Conservation (phyloP, 1,140 invertebrate species). For the Aphis craccivora region DNA sequence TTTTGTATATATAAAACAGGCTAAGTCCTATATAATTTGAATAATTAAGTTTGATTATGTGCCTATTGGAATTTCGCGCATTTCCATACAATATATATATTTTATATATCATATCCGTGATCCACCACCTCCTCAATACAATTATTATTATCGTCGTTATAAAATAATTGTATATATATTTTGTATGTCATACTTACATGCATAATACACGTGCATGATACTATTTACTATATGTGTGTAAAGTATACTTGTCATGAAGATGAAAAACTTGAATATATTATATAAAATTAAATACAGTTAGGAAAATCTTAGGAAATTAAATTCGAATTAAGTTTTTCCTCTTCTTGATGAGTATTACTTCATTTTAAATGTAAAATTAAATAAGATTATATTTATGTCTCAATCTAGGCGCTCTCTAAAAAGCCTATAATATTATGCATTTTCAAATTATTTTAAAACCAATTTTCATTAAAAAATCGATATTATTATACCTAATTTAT, state of each 20-base stretch:
- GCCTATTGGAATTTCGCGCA: constrained; percentile 31
- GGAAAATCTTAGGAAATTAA: constrained; percentile 22
- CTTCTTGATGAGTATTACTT: constrained; percentile 55
- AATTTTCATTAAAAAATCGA: neutral
- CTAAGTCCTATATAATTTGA: neutral
- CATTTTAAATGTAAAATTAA: constrained; percentile 26
- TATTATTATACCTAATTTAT: neutral
- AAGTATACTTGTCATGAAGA: constrained; percentile 53
- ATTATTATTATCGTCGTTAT: constrained; percentile 17
- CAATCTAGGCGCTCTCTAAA: constrained; percentile 44
- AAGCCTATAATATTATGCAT: constrained; percentile 29
- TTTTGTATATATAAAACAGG: constrained; percentile 7
- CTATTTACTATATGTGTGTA: neutral
- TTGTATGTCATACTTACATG: neutral
- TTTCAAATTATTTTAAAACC: neutral
- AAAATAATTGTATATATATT: neutral
- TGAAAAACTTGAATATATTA: constrained; percentile 53
- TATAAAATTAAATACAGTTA: neutral
- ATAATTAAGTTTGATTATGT: constrained; percentile 4
- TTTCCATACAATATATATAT: neutral
- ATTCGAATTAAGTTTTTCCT: constrained; percentile 55
- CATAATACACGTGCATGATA: neutral
- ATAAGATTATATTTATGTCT: constrained; percentile 25
- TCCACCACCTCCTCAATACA: neutral
- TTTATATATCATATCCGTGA: neutral